These are phyloP conservation scores for Metopia argyrocephala DNA, from an alignment of 2,888 invertebrate genomes.

Conservation along the genomic window DNA sequence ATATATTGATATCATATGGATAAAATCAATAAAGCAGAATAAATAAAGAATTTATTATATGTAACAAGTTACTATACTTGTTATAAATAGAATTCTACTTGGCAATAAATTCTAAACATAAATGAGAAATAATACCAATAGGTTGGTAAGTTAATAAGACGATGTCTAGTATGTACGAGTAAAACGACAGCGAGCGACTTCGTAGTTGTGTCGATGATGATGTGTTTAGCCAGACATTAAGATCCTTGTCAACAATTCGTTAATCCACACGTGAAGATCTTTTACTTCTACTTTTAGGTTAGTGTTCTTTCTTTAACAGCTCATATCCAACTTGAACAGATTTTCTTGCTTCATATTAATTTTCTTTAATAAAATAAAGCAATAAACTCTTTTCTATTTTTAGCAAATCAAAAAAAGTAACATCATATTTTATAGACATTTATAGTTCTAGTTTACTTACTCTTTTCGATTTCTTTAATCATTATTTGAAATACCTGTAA, in stretches of 20 bases:
- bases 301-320: neutral
- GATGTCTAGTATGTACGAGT: neutral
- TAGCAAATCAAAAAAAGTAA: constrained; percentile 42
- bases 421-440: constrained; percentile 58
- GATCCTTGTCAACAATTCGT: constrained; percentile 65
- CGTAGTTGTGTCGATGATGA: constrained; percentile 36
- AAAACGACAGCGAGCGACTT: neutral
- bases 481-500: constrained; percentile 4
- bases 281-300: neutral
- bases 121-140: constrained; percentile 8
- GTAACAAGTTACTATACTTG: neutral
- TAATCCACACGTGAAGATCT: constrained; percentile 60
- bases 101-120: constrained; percentile 20
- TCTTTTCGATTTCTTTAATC: constrained; percentile 18
- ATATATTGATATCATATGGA: neutral
- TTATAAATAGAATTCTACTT: constrained; percentile 5
- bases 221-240: constrained; percentile 60
- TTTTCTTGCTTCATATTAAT: constrained; percentile 5
- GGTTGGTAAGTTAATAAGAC: neutral
- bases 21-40: constrained; percentile 34
- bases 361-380: constrained; percentile 9
- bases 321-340: neutral
- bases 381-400: constrained; percentile 54
- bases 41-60: neutral
- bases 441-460: constrained; percentile 42